Percentiles rank a stretch among this genome's conserved stretches.
These are phyloP conservation scores for Sphenodon punctatus DNA, from an alignment of 2,797 vertebrate genomes.

Conservation along the genomic window DNA sequence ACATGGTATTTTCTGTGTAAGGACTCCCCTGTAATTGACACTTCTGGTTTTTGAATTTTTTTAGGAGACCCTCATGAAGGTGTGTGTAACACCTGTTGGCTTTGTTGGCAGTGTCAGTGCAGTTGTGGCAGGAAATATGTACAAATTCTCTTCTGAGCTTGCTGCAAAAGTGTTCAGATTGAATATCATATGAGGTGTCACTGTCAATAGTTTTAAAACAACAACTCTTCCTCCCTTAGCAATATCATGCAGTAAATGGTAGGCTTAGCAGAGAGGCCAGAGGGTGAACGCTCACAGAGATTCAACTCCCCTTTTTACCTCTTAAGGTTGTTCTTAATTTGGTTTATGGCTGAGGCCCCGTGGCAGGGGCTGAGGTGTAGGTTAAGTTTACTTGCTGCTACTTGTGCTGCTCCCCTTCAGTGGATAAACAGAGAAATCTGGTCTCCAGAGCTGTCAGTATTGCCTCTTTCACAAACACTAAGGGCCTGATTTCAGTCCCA, in stretches of 20 bases:
- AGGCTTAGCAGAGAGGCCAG: not conserved
- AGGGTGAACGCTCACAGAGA: not conserved
- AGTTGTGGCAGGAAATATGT: conserved; percentile 5
- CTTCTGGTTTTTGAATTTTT: not conserved
- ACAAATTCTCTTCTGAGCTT: not conserved
- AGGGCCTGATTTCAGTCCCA: not conserved
- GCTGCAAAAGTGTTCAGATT: not conserved
- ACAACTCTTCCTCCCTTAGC: not conserved
- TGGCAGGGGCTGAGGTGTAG: not conserved
- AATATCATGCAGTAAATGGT: not conserved
- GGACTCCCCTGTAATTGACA: not conserved
- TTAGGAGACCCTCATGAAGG: not conserved
- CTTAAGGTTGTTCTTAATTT: conserved; percentile 3
- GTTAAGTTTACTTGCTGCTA: conserved; percentile 6
- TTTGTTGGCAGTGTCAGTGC: not conserved
- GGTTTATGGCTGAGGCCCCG: not conserved
- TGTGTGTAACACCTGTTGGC: not conserved
- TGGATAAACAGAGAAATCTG: not conserved
- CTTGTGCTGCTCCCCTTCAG: not conserved
- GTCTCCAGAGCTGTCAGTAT: not conserved
- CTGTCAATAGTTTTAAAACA: not conserved
- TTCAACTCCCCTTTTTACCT: conserved; percentile 4
- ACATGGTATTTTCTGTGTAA: not conserved
- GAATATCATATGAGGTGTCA: not conserved
- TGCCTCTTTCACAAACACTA: not conserved